phyloP scores from a whole-genome alignment of 2,888 invertebrate species.

The Drosophila neotestacea region DNA sequence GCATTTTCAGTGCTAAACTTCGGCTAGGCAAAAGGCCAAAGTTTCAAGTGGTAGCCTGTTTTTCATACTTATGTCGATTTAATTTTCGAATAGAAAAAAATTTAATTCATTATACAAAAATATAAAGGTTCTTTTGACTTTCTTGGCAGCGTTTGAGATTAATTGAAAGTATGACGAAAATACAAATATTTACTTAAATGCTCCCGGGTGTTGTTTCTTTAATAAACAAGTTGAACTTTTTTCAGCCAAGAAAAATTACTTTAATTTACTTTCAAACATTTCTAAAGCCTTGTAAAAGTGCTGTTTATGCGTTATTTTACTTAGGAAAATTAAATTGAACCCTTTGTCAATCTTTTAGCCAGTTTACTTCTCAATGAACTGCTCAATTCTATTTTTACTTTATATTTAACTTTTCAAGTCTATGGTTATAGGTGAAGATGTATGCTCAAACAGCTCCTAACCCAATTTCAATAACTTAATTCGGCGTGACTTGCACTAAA shows the following conservation, averaged over 20 bases:
- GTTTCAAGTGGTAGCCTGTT: conserved; percentile 48
- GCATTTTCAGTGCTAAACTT: conserved; percentile 48
- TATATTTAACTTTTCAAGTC: neutral
- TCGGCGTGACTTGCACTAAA: conserved; percentile 31
- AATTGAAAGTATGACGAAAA: neutral
- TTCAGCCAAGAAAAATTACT: too few species aligned
- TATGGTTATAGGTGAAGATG: conserved; percentile 12
- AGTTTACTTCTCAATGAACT: neutral
- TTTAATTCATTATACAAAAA: conserved; percentile 32
- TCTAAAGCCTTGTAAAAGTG: neutral
- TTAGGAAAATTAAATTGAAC: neutral
- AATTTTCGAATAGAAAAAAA: conserved; percentile 16
- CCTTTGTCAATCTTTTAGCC: neutral
- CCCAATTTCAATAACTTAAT: too few species aligned
- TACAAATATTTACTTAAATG: neutral
- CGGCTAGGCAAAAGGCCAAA: conserved; percentile 44
- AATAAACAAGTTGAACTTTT: too few species aligned
- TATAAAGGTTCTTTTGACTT: neutral
- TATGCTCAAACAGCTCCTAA: conserved; percentile 43
- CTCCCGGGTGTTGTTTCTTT: too few species aligned
- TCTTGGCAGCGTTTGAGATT: neutral
- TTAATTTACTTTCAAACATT: too few species aligned
- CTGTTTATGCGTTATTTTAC: neutral
- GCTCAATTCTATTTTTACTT: neutral
- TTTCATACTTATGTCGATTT: conserved; percentile 31